phyloP scores from a whole-genome alignment of 1,140 invertebrate species.

The Periplaneta americana region DNA sequence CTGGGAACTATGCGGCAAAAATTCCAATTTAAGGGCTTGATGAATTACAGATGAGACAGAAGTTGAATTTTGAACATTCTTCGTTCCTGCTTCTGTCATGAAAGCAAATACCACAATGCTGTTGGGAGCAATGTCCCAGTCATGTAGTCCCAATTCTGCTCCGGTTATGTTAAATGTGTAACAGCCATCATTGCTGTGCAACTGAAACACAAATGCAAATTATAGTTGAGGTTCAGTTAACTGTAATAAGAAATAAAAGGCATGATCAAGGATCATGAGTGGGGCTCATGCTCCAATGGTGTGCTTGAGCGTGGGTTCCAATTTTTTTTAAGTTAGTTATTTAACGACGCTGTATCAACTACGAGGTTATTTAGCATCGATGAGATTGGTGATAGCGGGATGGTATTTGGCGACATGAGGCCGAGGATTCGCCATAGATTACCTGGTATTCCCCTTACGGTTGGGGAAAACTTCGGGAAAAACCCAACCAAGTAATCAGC shows the following conservation, averaged over 20 bases:
- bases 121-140: constrained; percentile 42
- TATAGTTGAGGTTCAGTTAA: too few species aligned
- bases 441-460: too few species aligned
- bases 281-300: neutral
- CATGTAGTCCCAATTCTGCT: constrained; percentile 37
- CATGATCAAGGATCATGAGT: neutral
- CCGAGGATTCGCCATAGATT: too few species aligned
- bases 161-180: constrained; percentile 39
- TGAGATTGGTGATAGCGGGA: too few species aligned
- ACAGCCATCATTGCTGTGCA: constrained; percentile 41
- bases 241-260: too few species aligned
- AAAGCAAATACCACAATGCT: constrained; percentile 46
- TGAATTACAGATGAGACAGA: constrained; percentile 47
- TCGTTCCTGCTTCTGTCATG: constrained; percentile 57
- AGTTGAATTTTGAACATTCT: constrained; percentile 51
- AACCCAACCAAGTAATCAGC: too few species aligned
- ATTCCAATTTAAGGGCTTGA: constrained; percentile 47
- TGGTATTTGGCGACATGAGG: too few species aligned
- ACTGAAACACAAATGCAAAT: constrained; percentile 19
- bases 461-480: too few species aligned
- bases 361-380: too few species aligned
- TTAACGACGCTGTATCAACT: too few species aligned
- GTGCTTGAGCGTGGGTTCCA: neutral
- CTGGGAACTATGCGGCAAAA: constrained; percentile 43
- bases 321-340: too few species aligned